These are phyloP conservation scores for Spisula solida DNA, from an alignment of 2,888 invertebrate species.

Conservation along the genomic window DNA sequence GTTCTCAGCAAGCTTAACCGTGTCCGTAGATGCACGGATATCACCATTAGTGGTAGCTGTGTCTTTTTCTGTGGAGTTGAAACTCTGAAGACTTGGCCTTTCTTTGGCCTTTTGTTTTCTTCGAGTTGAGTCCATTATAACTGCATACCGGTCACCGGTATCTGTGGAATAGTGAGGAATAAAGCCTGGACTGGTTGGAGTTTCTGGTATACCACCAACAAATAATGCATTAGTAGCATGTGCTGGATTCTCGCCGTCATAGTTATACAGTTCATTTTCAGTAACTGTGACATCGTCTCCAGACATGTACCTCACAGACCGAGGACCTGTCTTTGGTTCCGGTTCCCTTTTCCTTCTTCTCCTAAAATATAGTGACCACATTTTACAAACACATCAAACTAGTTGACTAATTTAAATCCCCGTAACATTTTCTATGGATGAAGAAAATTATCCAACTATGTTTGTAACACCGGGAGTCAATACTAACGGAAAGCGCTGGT, in stretches of 20 bases:
- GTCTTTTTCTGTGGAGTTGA: conserved; percentile 12
- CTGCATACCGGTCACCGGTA: conserved; percentile 57
- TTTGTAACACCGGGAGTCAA: no score
- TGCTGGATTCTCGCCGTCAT: conserved; percentile 63
- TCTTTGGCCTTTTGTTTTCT: conserved; percentile 51
- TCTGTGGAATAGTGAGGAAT: conserved; percentile 60
- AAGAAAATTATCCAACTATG: no score
- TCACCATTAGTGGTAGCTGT: conserved; percentile 5
- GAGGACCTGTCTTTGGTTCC: conserved; percentile 31
- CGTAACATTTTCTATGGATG: no score
- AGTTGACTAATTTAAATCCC: no score
- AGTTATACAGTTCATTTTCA: conserved; percentile 63
- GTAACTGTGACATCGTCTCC: conserved; percentile 66
- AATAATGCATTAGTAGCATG: conserved; percentile 62
- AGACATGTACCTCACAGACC: conserved; percentile 54
- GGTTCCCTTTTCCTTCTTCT: conserved; percentile 26
- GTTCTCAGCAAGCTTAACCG: conserved; percentile 29
- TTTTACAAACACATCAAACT: neutral
- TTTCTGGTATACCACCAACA: conserved; percentile 66
- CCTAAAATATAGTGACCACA: neutral
- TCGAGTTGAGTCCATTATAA: conserved; percentile 44
- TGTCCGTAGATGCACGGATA: conserved; percentile 21
- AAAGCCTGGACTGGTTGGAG: conserved; percentile 41
- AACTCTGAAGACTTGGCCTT: conserved; percentile 52
- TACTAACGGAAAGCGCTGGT: no score